phyloP scores from a whole-genome alignment of 2,888 invertebrate species.

The Odontothrips loti region DNA sequence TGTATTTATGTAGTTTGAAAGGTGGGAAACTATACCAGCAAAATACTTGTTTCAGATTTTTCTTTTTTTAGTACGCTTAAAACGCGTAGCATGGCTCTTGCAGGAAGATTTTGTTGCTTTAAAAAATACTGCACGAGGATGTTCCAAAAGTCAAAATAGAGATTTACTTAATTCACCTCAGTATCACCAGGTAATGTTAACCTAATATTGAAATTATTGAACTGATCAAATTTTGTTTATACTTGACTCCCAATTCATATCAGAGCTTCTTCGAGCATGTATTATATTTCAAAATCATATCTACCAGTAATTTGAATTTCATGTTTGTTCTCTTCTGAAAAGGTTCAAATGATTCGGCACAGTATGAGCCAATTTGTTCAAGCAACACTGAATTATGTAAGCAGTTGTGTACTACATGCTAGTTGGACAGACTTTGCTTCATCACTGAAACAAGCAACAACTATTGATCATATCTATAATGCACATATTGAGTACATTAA shows the following conservation, averaged over 20 bases:
- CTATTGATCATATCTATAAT: slow-evolving; percentile 3
- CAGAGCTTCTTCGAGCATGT: too few relatives aligned
- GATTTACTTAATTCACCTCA: neutral
- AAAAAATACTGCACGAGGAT: neutral
- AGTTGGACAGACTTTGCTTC: neutral
- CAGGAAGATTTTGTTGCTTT: slow-evolving; percentile 21
- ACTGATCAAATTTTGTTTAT: too few relatives aligned
- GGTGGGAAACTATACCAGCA: neutral
- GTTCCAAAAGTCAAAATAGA: neutral
- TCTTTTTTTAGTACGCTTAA: neutral
- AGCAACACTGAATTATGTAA: neutral
- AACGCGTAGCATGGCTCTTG: neutral
- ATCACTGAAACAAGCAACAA: slow-evolving; percentile 1
- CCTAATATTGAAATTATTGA: too few relatives aligned
- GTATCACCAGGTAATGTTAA: neutral
- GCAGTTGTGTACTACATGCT: neutral
- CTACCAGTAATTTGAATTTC: too few relatives aligned
- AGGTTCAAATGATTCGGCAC: slow-evolving; percentile 6
- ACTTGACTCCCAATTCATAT: too few relatives aligned
- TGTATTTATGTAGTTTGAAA: neutral
- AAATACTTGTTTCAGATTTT: neutral
- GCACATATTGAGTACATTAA: slow-evolving; percentile 10
- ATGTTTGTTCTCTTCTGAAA: neutral
- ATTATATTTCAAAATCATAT: too few relatives aligned
- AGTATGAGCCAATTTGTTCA: slow-evolving; percentile 14